Percentiles rank a stretch among this genome's conserved stretches.
phyloP scores from a whole-genome alignment of 2,888 invertebrate species.

The Hypercompe scribonia region DNA sequence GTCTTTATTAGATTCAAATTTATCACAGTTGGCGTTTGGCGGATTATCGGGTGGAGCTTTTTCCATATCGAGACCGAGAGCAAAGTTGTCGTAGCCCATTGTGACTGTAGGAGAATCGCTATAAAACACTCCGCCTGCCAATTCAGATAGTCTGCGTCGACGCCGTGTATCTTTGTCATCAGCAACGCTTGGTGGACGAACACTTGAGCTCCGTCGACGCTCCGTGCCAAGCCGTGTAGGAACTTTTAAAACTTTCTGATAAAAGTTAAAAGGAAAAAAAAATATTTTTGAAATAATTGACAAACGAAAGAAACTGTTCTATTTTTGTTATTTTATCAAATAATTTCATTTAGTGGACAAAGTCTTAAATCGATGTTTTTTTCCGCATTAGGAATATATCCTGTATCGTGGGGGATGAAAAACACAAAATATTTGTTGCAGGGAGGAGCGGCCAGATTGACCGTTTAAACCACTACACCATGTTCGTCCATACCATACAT shows the following conservation, averaged over 20 bases:
- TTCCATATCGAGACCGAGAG: conserved; percentile 72
- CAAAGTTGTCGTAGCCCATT: conserved; percentile 76
- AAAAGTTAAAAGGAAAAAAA: conserved; percentile 21
- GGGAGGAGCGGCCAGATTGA: no score
- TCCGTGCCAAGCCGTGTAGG: conserved; percentile 74
- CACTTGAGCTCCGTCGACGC: conserved; percentile 79
- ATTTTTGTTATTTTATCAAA: no score
- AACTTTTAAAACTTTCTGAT: conserved; percentile 73
- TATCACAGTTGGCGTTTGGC: conserved; percentile 61
- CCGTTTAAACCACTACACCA: no score
- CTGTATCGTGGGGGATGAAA: no score
- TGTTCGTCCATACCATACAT: no score
- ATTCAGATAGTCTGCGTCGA: conserved; percentile 78
- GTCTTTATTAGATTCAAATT: conserved; percentile 58
- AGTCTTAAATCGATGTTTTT: neutral
- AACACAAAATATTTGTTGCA: no score
- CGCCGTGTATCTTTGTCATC: conserved; percentile 81
- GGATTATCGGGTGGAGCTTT: conserved; percentile 68
- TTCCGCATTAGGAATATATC: no score
- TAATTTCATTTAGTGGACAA: neutral
- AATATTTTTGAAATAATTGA: neutral
- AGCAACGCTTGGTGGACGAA: conserved; percentile 74
- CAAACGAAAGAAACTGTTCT: neutral
- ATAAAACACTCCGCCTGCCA: conserved; percentile 84
- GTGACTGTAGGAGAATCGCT: conserved; percentile 70